Base-by-base conservation (phyloP, 1,140 invertebrate species). In the Pseudobourletiella spinata region DNA sequence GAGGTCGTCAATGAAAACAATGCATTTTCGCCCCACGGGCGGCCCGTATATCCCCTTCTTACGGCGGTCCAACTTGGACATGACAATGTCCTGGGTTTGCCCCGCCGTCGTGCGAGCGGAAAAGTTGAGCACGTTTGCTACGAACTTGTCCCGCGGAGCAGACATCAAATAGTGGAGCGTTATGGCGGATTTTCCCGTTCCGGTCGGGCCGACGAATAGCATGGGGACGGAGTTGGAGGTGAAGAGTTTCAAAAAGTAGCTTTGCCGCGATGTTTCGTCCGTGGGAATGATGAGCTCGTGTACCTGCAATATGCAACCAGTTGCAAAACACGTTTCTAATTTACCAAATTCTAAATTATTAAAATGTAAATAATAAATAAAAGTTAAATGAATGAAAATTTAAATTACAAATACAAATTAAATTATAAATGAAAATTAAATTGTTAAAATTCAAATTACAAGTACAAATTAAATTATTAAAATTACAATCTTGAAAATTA, bases 41-140 rank as follows among this genome's bases (percentile, higher is more conserved):
- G 95, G 94, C 1, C 95, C 95, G 74, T 84, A 98, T 0, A 96
- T 89, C 3, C 93, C 93, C 77, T 95, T 94, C 44, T 91, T 80
- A 59, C 93, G 77, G 73, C 80, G 83, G 76, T 97, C 93, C 16
- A 97, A 77, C 76, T 95, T 95, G 0, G 89, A 88, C 89, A 95
- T 95, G 0, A 98, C 86, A 26, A 93, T 90, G 62, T 95, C 91
- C 80, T 96, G 92, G 1, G 89, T 90, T 74, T 86, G 81, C 67
- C 78, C 86, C 3, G 91, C 89, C 14, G 81, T 85, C 3, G 93
- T 95, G 71, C 88, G 80, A 0, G 93, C 91, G 39, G 91, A 95
- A 73, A 97, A 95, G 73, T 94, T 95, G 46, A 96, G 81, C 0
- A 86, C 81, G 74, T 93, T 96, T 0, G 88, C 82, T 14, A 89